phyloP scores from a whole-genome alignment of 2,113 vertebrate genomes.

The Xerus inauris region DNA sequence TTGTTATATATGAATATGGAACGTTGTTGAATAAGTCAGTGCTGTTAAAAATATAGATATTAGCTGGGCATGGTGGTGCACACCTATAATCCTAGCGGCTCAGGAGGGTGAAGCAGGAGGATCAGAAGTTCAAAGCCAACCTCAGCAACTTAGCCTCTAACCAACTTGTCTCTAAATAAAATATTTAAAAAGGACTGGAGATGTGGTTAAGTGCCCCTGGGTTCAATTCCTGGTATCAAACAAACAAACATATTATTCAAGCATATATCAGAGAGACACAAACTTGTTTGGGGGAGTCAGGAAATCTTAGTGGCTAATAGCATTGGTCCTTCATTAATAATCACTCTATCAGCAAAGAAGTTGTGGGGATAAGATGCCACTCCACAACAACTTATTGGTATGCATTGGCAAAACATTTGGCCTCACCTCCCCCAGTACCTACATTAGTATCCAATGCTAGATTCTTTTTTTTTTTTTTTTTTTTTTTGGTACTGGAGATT shows the following conservation, averaged over 20 bases:
- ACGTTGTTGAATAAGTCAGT: not conserved
- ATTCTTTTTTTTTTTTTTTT: no score
- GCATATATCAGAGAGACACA: not conserved
- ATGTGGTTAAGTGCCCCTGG: no score
- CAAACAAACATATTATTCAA: not conserved
- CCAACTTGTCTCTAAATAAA: no score
- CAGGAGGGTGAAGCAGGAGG: no score
- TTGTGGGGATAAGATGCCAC: not conserved
- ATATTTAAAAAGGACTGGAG: no score
- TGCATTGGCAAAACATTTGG: not conserved
- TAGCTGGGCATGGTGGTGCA: no score
- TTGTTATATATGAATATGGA: not conserved
- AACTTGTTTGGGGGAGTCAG: not conserved
- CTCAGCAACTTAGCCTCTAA: no score
- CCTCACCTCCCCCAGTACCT: not conserved
- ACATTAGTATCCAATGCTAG: not conserved
- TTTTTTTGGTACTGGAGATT: no score
- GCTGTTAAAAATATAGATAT: not conserved
- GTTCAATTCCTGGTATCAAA: no score
- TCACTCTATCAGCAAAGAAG: not conserved
- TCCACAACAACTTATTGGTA: not conserved
- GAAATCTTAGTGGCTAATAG: not conserved
- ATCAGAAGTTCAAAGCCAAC: no score
- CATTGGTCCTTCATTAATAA: conserved; percentile 15
- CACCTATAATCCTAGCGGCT: no score